phyloP scores from a whole-genome alignment of 2,113 vertebrate genomes.

The Coptodon rendalli region DNA sequence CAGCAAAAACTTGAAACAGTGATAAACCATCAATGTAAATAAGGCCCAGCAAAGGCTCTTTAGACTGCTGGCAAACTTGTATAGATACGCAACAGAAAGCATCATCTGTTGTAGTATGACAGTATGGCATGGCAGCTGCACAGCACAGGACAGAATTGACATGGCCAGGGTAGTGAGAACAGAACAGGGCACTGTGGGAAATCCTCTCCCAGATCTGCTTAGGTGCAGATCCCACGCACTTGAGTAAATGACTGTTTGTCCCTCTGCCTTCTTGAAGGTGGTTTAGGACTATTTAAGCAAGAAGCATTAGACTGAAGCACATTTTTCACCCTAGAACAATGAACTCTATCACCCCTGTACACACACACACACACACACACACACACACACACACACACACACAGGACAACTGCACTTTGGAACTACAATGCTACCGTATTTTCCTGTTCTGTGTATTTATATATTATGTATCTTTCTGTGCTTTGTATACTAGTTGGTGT shows the following conservation, averaged over 20 bases:
- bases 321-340: neutral
- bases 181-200: neutral
- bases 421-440: neutral
- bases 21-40: neutral
- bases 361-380: fast-evolving
- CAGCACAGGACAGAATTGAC: neutral
- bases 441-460: neutral
- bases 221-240: neutral
- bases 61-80: neutral
- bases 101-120: neutral
- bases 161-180: neutral
- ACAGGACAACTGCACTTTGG: fast-evolving
- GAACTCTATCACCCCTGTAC: neutral
- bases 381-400: neutral
- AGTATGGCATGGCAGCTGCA: neutral
- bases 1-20: neutral
- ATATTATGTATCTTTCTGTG: neutral
- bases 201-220: neutral
- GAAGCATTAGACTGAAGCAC: neutral
- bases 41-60: neutral
- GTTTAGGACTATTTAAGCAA: neutral
- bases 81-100: neutral
- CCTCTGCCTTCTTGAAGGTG: neutral
- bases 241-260: neutral
- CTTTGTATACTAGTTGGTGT: neutral